Evolutionary conservation across 1,140 invertebrate species (phyloP).

Genomic region (Ruditapes philippinarum): DNA sequence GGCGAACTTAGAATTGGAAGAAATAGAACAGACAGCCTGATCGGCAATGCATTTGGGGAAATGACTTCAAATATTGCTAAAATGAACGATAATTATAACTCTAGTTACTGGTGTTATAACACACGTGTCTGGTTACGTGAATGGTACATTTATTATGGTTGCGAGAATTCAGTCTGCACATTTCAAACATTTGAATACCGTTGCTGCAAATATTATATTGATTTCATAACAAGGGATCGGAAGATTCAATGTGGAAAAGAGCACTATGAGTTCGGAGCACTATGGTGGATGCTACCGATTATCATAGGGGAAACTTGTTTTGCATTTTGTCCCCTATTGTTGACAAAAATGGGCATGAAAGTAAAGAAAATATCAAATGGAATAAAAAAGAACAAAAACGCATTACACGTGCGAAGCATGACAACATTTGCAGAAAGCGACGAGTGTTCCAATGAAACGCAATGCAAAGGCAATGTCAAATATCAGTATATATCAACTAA

Average conservation of each 20-base stretch:
- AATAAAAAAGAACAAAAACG: neutral
- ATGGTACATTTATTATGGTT: neutral
- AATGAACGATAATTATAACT: neutral
- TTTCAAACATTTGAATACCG: constrained; percentile 35
- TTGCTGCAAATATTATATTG: constrained; percentile 13
- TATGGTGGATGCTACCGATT: constrained; percentile 35
- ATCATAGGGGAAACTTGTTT: neutral
- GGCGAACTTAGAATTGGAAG: neutral
- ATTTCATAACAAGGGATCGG: neutral
- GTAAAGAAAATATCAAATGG: neutral
- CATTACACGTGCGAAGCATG: neutral
- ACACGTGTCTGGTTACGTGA: neutral
- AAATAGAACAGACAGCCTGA: neutral
- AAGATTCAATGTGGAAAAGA: neutral
- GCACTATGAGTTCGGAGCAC: constrained; percentile 3
- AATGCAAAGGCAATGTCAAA: neutral
- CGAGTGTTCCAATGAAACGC: neutral
- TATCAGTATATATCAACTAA: neutral
- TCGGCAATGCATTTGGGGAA: constrained; percentile 15
- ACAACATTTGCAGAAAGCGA: neutral
- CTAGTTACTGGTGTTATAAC: constrained; percentile 35
- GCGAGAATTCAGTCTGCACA: neutral
- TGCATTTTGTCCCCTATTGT: neutral
- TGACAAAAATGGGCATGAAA: neutral
- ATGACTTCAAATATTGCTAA: constrained; percentile 4